A percentile compares a stretch with the other conserved stretches of the same genome.
Conservation (phyloP, 2,888 invertebrate genomes). For the Amphimallon solstitiale region DNA sequence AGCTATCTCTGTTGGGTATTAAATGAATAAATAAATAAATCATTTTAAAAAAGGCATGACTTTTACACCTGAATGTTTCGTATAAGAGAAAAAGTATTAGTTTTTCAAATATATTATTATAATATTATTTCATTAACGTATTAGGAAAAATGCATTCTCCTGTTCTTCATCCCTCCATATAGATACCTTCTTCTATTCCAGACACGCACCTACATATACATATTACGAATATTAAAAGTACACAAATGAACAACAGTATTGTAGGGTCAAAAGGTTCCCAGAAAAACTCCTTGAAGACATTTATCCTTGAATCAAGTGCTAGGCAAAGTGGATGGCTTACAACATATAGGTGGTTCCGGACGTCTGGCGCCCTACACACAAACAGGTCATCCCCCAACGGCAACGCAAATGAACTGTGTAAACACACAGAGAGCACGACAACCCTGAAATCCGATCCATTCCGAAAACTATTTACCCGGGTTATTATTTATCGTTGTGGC, state of each 20-base stretch:
- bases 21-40: too few species aligned
- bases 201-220: too few species aligned
- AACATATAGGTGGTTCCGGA: constrained; percentile 7
- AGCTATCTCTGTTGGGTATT: too few species aligned
- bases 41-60: too few species aligned
- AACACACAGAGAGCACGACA: constrained; percentile 27
- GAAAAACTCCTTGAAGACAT: constrained; percentile 17
- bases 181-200: too few species aligned
- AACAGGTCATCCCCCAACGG: constrained; percentile 30
- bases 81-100: too few species aligned
- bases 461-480: background rate
- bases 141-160: too few species aligned
- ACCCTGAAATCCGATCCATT: background rate
- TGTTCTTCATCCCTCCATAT: too few species aligned
- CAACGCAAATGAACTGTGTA: constrained; percentile 40
- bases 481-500: background rate
- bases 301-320: constrained; percentile 14
- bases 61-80: too few species aligned
- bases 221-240: too few species aligned
- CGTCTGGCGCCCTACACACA: constrained; percentile 42
- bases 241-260: background rate
- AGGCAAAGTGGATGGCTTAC: constrained; percentile 16
- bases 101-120: too few species aligned
- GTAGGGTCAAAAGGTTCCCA: background rate
- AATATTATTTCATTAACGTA: too few species aligned